Evolutionary conservation across 2,888 invertebrate species (phyloP), one percentile per base, ranked within the genome.

Genomic region (Drosophila neotestacea): DNA sequence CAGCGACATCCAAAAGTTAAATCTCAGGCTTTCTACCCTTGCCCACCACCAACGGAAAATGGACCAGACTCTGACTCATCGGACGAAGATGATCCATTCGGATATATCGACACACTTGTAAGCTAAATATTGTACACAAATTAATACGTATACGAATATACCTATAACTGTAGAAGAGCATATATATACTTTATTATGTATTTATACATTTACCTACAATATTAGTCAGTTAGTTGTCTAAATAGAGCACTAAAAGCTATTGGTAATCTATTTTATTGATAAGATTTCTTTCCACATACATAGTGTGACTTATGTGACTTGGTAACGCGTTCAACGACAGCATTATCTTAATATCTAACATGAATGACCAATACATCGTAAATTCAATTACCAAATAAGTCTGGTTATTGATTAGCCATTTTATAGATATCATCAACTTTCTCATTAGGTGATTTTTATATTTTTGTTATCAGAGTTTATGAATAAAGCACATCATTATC

Each of bases 21-120:
- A 65, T 90, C 92, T 11, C 92, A 92, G 74, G 91, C 92, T 7
- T 92, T 92, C 76, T 92, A 92, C 88, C 92, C 92, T 16, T 92
- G 92, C 60, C 92, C 92, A 61, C 92, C 92, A 39, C 91, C 92
- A 32, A 81, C 91, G 0, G 92, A 92, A 44, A 83, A 91, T 77
- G 89, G 90, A 22, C 88, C 87, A 4, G 92, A 92, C 63, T 90
- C 92, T 9, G 91, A 92, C 22, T 91, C 91, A 16, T 75, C 77
- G 4, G 92, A 92, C 62, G 92, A 92, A 42, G 92, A 92, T 73
- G 92, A 92, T 89, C 91, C 92, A 13, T 91, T 92, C 70, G 92
- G 90, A 75, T 92, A 92, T 72, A 91, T 92, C 72, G 92, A 92
- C 55, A 92, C 92, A 47, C 85, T 92, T 65, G 92, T 92, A 92